A percentile compares a stretch with the other conserved stretches of the same genome.
These are phyloP conservation scores for Megastigmus dorsalis DNA, from an alignment of 2,888 invertebrate species.

Conservation along the genomic window DNA sequence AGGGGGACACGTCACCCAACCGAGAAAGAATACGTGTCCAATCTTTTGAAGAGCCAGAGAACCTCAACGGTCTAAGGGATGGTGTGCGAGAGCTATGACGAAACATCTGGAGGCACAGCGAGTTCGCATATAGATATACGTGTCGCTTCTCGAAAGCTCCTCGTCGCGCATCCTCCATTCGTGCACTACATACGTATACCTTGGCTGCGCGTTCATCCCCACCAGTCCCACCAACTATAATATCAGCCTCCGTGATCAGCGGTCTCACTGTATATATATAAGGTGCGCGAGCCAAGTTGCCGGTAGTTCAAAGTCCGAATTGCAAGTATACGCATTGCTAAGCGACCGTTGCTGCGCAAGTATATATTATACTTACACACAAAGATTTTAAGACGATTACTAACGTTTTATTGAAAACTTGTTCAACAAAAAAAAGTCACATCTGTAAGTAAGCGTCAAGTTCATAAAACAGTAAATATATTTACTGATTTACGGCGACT, in stretches of 20 bases:
- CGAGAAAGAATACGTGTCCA: not conserved
- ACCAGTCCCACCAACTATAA: not conserved
- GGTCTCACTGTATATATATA: constrained; percentile 20
- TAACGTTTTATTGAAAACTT: too few relatives aligned
- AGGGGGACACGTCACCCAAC: not conserved
- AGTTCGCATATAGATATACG: constrained; percentile 2
- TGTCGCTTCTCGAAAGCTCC: constrained; percentile 45
- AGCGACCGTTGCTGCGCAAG: not conserved
- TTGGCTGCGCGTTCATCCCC: not conserved
- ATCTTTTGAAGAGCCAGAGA: too few relatives aligned
- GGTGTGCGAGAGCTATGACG: constrained; percentile 29
- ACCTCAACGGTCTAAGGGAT: not conserved
- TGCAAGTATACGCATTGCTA: constrained; percentile 3
- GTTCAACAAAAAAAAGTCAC: too few relatives aligned
- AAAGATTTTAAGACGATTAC: too few relatives aligned
- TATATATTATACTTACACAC: too few relatives aligned
- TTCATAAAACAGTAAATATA: not conserved
- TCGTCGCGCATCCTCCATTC: not conserved
- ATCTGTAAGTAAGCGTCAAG: too few relatives aligned
- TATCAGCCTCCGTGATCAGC: not conserved
- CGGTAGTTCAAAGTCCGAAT: constrained; percentile 2
- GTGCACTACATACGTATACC: too few relatives aligned
- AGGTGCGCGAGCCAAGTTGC: not conserved
- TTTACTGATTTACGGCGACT: not conserved
- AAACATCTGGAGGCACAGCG: not conserved